These are phyloP conservation scores for Punctoribates punctum DNA, from an alignment of 2,888 invertebrate genomes.

Conservation along the genomic window DNA sequence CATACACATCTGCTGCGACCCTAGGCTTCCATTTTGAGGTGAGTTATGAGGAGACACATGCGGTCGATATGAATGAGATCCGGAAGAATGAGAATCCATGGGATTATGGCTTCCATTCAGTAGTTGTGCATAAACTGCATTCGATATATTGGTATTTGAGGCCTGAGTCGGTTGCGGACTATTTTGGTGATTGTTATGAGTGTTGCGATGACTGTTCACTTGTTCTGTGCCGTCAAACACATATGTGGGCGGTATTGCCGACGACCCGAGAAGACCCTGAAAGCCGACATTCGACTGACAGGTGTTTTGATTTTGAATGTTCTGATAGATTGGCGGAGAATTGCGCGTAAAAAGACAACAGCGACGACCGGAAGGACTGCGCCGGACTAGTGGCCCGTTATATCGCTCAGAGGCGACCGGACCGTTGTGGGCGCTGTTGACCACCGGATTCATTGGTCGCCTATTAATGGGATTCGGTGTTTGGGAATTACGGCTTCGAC, in stretches of 20 bases:
- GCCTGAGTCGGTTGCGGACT: conserved; percentile 38
- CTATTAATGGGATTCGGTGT: neutral
- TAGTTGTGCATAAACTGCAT: conserved; percentile 34
- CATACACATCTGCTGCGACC: conserved; percentile 25
- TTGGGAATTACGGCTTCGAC: conserved; percentile 27
- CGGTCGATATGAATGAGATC: conserved; percentile 34
- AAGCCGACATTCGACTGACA: conserved; percentile 30
- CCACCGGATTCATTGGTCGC: neutral
- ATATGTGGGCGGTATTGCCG: neutral
- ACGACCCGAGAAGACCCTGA: conserved; percentile 4
- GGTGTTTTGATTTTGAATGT: conserved; percentile 32
- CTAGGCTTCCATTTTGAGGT: conserved; percentile 20
- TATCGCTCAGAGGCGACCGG: neutral
- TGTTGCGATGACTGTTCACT: conserved; percentile 18
- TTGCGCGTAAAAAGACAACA: conserved; percentile 31
- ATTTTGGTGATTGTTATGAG: conserved; percentile 17
- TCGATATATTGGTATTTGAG: conserved; percentile 16
- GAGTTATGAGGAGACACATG: conserved; percentile 21
- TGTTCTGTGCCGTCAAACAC: conserved; percentile 16
- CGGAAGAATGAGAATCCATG: conserved; percentile 32
- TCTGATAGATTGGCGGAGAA: conserved; percentile 23
- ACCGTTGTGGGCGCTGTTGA: neutral
- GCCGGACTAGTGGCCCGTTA: conserved; percentile 14
- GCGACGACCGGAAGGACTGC: conserved; percentile 19
- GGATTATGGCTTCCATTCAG: conserved; percentile 25